Evolutionary conservation across 2,797 vertebrate species (phyloP).

Genomic region (Petrocephalus schoutedeni): DNA sequence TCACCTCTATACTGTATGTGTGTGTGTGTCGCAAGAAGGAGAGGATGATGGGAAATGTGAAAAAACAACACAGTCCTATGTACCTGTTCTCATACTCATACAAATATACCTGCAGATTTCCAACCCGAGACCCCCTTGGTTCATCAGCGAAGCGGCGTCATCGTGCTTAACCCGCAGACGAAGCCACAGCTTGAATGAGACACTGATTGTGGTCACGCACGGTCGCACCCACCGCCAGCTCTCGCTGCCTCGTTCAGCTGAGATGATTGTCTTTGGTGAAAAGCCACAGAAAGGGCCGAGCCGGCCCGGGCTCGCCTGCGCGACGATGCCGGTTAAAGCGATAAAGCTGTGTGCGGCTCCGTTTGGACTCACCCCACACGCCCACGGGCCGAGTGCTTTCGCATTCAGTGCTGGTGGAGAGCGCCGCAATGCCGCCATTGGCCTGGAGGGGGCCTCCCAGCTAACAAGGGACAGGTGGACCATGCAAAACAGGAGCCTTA

Average conservation of each 20-base stretch:
- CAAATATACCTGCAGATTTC: neutral
- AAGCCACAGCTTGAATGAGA: neutral
- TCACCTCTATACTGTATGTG: too few species aligned
- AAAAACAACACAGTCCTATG: neutral
- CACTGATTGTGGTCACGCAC: neutral
- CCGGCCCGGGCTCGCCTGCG: neutral
- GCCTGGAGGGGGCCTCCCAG: neutral
- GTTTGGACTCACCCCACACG: neutral
- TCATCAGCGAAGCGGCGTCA: neutral
- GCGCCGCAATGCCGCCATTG: neutral
- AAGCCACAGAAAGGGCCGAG: neutral
- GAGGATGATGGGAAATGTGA: neutral
- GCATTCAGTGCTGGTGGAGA: neutral
- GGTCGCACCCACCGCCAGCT: neutral
- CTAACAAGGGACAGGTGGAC: conserved; percentile 14
- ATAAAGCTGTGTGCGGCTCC: neutral
- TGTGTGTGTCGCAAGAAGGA: neutral
- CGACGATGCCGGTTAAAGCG: neutral
- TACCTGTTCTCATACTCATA: neutral
- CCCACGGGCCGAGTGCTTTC: neutral
- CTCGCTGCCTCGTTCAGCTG: neutral
- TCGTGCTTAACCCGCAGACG: neutral
- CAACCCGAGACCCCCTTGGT: neutral
- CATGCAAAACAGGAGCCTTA: conserved; percentile 31
- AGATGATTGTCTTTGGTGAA: neutral